phyloP scores from a whole-genome alignment of 2,888 invertebrate genomes.

The Polia nebulosa region DNA sequence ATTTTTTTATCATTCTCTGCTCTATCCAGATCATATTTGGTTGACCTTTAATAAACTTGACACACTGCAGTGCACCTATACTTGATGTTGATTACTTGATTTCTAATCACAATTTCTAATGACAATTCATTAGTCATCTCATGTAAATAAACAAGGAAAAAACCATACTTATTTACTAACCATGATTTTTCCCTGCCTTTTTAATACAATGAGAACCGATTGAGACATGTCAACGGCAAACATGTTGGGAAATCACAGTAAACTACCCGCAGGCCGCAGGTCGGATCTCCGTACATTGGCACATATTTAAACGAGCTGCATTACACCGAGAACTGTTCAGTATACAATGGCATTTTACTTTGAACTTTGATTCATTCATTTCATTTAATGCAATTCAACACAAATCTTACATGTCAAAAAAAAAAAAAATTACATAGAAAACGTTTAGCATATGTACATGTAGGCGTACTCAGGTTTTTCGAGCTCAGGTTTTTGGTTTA shows the following conservation, averaged over 20 bases:
- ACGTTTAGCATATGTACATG: neutral
- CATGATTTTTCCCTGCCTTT: neutral
- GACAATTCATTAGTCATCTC: too few relatives aligned
- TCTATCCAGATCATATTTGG: too few relatives aligned
- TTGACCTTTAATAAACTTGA: too few relatives aligned
- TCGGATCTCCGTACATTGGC: neutral
- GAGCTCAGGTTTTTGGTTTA: neutral
- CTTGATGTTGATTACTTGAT: too few relatives aligned
- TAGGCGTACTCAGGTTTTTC: neutral
- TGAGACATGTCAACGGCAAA: constrained; percentile 21
- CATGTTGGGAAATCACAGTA: constrained; percentile 17
- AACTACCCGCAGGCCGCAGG: neutral
- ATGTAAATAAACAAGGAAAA: neutral
- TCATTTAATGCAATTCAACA: neutral
- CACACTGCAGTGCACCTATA: too few relatives aligned
- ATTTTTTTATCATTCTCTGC: too few relatives aligned
- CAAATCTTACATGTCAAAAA: too few relatives aligned
- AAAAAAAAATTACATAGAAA: too few relatives aligned
- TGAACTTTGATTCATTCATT: neutral
- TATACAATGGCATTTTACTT: neutral
- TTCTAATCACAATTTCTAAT: too few relatives aligned
- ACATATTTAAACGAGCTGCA: constrained; percentile 7
- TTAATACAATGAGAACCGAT: constrained; percentile 14
- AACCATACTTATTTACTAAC: too few relatives aligned
- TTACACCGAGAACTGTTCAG: neutral